phyloP scores from a whole-genome alignment of 2,888 invertebrate genomes.

The Pelosia muscerda region DNA sequence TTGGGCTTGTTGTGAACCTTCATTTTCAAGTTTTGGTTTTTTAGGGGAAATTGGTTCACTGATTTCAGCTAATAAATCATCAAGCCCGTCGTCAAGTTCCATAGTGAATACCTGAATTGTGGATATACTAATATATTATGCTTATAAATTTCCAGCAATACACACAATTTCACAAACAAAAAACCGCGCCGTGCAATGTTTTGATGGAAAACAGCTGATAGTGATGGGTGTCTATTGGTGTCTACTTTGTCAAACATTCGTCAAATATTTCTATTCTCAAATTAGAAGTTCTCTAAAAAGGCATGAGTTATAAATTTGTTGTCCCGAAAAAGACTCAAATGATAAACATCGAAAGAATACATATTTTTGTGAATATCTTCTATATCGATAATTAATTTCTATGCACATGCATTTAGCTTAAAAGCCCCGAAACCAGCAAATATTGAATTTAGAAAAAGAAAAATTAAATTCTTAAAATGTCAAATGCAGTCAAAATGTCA shows the following conservation, averaged over 20 bases:
- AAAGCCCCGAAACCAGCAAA: too few species aligned
- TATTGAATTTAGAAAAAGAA: neutral
- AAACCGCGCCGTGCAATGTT: neutral
- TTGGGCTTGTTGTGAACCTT: conserved; percentile 39
- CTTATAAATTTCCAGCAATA: neutral
- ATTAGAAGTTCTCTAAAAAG: neutral
- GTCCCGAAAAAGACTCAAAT: too few species aligned
- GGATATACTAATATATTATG: too few species aligned
- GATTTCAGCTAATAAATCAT: conserved; percentile 80
- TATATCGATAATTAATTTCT: too few species aligned
- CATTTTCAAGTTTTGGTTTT: conserved; percentile 63
- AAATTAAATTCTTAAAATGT: neutral
- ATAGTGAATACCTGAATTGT: conserved; percentile 50
- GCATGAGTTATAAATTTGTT: neutral
- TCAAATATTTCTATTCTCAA: too few species aligned
- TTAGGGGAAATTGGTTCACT: conserved; percentile 79
- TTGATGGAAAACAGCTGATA: conserved; percentile 9
- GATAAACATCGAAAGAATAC: too few species aligned
- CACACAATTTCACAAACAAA: neutral
- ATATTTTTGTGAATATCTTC: too few species aligned
- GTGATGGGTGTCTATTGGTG: neutral
- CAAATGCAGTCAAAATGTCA: neutral
- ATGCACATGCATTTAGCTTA: too few species aligned
- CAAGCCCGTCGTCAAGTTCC: conserved; percentile 81
- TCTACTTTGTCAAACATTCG: too few species aligned